Percentiles rank a stretch among this genome's conserved stretches.
Conservation (phyloP, 2,797 vertebrate genomes). For the Halcyon badia region DNA sequence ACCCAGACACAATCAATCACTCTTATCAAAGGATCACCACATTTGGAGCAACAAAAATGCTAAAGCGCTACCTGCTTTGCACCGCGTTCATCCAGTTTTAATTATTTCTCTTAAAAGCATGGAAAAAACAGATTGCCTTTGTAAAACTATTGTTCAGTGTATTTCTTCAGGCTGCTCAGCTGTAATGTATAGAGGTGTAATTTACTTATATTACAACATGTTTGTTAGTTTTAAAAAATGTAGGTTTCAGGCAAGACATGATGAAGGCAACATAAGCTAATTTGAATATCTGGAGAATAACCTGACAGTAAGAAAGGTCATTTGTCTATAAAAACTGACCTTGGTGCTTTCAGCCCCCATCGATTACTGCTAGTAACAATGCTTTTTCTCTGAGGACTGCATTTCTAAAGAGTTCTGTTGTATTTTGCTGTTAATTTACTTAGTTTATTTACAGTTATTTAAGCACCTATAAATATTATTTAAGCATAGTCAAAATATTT, state of each 20-base stretch:
- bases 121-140: background rate
- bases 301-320: background rate
- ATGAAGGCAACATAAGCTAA: background rate
- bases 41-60: background rate
- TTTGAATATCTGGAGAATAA: background rate
- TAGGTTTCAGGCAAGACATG: background rate
- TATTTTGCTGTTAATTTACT: background rate
- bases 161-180: background rate
- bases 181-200: background rate
- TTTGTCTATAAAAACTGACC: background rate
- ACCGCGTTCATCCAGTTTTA: background rate
- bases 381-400: background rate
- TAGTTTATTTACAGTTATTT: background rate
- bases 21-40: conserved; percentile 42
- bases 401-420: background rate
- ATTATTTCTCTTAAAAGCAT: background rate
- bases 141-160: background rate
- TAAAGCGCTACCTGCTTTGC: background rate
- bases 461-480: background rate
- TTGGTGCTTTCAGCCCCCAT: background rate
- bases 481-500: background rate
- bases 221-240: background rate
- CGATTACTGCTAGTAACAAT: background rate
- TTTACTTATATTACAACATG: background rate
- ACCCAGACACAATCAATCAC: conserved; percentile 69